Base-by-base conservation (phyloP, 1,140 invertebrate genomes). In the Aphelinus atriplicis region DNA sequence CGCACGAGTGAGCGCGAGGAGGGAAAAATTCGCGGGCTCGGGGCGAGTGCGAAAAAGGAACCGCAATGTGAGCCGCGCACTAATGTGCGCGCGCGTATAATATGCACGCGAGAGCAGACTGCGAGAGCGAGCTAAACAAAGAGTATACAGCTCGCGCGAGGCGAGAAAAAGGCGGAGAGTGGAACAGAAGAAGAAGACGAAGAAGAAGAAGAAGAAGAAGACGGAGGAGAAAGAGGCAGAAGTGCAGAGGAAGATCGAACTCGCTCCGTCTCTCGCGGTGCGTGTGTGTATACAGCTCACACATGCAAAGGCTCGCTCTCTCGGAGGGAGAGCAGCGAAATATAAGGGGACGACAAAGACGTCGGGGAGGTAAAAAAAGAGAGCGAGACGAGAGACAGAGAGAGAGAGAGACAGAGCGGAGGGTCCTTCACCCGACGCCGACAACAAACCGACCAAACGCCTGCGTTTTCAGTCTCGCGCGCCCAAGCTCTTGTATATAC, bases 371-470 rank as follows among this genome's bases (percentile, higher is more conserved):
- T 50, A 63, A 47, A 57, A 7, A 57, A 57, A 62, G 45, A 9
- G 57, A 48, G 53, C 10, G 42, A 51, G 71, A 26, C 50, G 56
- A 66, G 61, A 70, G 45, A 57, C 9, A 62, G 57, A 72, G 45
- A 61, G 64, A 62, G 57, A 72, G 45, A 61, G 64, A 58, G 42
- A n/a, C 42, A 65, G 43, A 55, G 57, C 7, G 42, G 46, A 55
- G 47, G 74, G 74, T 64, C 68, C 68, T 75, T 75, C 61, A 75
- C 61, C 74, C 72, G 9, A 43, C 46, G 1, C 5, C 57, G 57
- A 60, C 57, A 26, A 26, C 60, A 50, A 26, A 26, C 26, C 26
- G 26, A 26, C 26, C 26, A 26, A 26, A 26, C 26, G 26, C 26
- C 26, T 26, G 26, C 26, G 26, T 26, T 26, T 26, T 26, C 26